These are phyloP conservation scores for Eleutherodactylus coqui DNA, from an alignment of 2,797 vertebrate species.

Conservation along the genomic window DNA sequence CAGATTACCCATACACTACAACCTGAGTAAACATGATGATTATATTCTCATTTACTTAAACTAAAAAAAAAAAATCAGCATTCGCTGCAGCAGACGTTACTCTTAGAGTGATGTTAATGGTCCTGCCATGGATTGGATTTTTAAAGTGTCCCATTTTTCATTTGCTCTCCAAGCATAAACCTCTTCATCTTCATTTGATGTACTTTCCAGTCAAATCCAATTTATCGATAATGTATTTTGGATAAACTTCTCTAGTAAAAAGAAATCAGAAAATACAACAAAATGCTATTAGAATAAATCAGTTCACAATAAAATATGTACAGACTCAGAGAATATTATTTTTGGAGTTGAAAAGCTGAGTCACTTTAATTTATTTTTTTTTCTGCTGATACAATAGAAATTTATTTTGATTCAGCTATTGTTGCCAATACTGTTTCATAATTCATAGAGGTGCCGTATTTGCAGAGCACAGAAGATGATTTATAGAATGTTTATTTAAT, in stretches of 20 bases:
- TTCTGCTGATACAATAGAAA: constrained; percentile 55
- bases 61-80: background rate
- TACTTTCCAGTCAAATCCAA: constrained; percentile 4
- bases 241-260: constrained; percentile 11
- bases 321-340: constrained; percentile 19
- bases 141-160: constrained; percentile 1
- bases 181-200: constrained; percentile 26
- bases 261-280: constrained; percentile 4
- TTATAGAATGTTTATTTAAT: constrained; percentile 54
- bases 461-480: constrained; percentile 39
- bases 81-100: background rate
- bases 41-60: background rate
- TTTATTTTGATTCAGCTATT: constrained; percentile 46
- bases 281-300: constrained; percentile 29
- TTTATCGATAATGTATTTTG: constrained; percentile 34
- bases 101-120: background rate
- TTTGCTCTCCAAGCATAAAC: background rate
- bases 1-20: background rate
- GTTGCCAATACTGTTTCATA: constrained; percentile 57
- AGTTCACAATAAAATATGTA: constrained; percentile 24
- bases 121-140: background rate
- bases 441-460: constrained; percentile 39
- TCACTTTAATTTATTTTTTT: constrained; percentile 42
- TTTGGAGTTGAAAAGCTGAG: constrained; percentile 22
- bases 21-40: background rate